phyloP scores from a whole-genome alignment of 1,140 invertebrate genomes.

The Cydia pomonella region DNA sequence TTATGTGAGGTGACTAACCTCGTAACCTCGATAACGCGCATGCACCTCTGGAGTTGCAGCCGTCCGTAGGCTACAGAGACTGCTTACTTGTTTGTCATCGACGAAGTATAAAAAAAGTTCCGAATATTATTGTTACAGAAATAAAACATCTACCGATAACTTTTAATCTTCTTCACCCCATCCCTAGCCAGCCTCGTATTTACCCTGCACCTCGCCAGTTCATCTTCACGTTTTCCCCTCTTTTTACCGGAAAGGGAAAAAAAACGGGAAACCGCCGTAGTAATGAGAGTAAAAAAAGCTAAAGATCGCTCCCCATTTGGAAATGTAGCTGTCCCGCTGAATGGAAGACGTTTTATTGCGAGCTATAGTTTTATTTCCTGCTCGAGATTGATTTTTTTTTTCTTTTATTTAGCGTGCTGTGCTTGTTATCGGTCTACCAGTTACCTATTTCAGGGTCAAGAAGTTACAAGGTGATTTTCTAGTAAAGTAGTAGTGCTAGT shows the following conservation, averaged over 20 bases:
- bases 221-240: constrained; percentile 79
- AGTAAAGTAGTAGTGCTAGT: too few species aligned
- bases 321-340: constrained; percentile 1
- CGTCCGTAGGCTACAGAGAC: too few species aligned
- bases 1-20: too few species aligned
- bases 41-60: too few species aligned
- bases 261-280: constrained; percentile 69
- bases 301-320: constrained; percentile 38
- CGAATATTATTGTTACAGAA: background rate
- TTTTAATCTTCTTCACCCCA: constrained; percentile 35
- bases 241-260: constrained; percentile 73
- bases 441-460: too few species aligned
- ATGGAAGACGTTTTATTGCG: constrained; percentile 8
- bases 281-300: constrained; percentile 77
- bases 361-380: constrained; percentile 1
- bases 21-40: too few species aligned
- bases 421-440: too few species aligned
- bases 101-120: too few species aligned
- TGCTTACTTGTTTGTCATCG: too few species aligned
- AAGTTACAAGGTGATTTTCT: too few species aligned
- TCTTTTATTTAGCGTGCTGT: too few species aligned
- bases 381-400: background rate
- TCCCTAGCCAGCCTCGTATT: constrained; percentile 69
- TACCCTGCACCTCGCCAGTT: constrained; percentile 76
- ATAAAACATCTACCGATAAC: constrained; percentile 41